Evolutionary conservation across 2,113 vertebrate genomes (phyloP).

Genomic region (Craseonycteris thonglongyai): DNA sequence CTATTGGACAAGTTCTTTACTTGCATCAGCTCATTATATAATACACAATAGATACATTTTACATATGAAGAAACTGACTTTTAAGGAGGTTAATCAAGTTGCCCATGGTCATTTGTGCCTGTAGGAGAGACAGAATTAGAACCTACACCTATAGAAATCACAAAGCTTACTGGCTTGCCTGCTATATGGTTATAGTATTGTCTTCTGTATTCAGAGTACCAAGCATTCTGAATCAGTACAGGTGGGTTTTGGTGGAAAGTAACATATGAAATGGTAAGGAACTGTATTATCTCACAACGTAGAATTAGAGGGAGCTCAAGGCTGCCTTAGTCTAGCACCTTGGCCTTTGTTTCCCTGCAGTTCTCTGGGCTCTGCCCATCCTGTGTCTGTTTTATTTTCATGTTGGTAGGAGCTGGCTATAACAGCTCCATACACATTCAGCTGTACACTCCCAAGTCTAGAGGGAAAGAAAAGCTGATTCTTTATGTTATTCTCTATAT

Average conservation of each 20-base stretch:
- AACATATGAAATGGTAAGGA: not conserved
- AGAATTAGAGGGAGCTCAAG: not conserved
- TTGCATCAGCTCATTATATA: not conserved
- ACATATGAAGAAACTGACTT: not conserved
- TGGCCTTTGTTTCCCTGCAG: not conserved
- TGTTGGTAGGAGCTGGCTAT: not conserved
- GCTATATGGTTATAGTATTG: not conserved
- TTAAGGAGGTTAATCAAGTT: not conserved
- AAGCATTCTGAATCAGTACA: not conserved
- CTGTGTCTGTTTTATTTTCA: not conserved
- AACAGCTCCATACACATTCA: not conserved
- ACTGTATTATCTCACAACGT: not conserved
- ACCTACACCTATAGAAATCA: not conserved
- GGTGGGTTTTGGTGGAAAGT: not conserved
- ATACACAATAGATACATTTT: not conserved
- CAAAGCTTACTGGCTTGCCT: not conserved
- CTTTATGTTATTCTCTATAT: not conserved
- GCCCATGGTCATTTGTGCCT: not conserved
- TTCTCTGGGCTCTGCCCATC: not conserved
- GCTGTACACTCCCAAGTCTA: not conserved
- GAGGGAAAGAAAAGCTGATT: not conserved
- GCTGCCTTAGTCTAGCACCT: not conserved
- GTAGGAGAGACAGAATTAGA: not conserved
- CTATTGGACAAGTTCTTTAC: not conserved
- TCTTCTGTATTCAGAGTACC: not conserved